Base-by-base conservation (phyloP, 2,113 vertebrate species). In the Aptenodytes forsteri region DNA sequence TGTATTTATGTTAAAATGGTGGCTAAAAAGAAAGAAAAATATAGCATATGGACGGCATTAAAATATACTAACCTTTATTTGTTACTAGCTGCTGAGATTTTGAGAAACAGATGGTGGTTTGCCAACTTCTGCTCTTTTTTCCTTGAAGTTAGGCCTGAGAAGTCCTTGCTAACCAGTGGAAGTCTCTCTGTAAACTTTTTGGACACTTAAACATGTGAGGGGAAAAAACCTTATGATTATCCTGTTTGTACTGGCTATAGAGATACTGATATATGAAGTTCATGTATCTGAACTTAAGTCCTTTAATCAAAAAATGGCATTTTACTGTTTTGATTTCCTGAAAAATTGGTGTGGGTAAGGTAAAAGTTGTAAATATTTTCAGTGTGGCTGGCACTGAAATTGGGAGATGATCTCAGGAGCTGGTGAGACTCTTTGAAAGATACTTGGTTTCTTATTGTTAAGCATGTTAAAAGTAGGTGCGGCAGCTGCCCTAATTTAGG, bases 71-170 rank as follows among this genome's bases (percentile, higher is more conserved):
- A 84, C 49, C 30, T 79, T 72, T 72, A 54, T 46, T 56, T 89
- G 40, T 36, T 79, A 44, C 47, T 76, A 36, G 18, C 26, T 92
- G 47, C 30, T 85, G 62, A 52, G 65, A 52, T 76, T 94, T 93
- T 87, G 46, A 70, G 12, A 76, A 84, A 80, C 16, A 89, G 36
- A 32, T 84, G 46, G 50, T 90, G 23, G 14, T 64, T 95, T 97
- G 36, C 40, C 87, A 78, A 20, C 20, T 71, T 93, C 40, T 82
- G 40, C 10, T 87, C 81, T 40, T 90, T 87, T 90, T 83, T 46
- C 16, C 38, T 66, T 86, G 50, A 83, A 83, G 62, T 85, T 83
- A 83, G 75, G 40, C 47, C 65, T 59, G 42, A 83, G 59, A 87
- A 67, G 34, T 64, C 81, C 40, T 93, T 87, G 52, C 42, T 82